Conservation (phyloP, 2,888 invertebrate genomes). For the Plebejus anna region DNA sequence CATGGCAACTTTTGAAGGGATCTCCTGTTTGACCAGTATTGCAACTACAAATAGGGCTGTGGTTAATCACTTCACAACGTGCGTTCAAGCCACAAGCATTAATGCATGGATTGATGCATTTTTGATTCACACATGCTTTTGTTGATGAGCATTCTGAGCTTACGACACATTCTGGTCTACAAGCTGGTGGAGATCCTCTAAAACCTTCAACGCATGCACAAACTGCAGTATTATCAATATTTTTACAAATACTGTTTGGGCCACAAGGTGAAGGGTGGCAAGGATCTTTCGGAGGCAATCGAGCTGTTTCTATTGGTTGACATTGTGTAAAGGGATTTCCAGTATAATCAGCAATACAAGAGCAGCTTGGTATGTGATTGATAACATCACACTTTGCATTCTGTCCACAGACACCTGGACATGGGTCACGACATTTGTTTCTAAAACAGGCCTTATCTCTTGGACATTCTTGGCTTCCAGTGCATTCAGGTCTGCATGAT, state of each 20-base stretch:
- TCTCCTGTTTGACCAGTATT: slow-evolving; percentile 87
- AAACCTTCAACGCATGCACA: slow-evolving; percentile 89
- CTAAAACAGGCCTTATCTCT: slow-evolving; percentile 85
- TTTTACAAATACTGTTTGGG: slow-evolving; percentile 87
- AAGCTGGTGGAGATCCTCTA: slow-evolving; percentile 88
- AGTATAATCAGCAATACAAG: slow-evolving; percentile 83
- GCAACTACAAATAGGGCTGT: slow-evolving; percentile 93
- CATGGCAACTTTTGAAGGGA: slow-evolving; percentile 87
- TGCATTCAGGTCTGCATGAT: slow-evolving; percentile 86
- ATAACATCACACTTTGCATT: slow-evolving; percentile 87
- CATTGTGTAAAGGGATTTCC: slow-evolving; percentile 86
- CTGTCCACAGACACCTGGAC: slow-evolving; percentile 86
- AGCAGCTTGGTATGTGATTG: slow-evolving; percentile 87
- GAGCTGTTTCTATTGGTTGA: slow-evolving; percentile 54
- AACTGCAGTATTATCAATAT: slow-evolving; percentile 87
- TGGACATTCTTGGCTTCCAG: slow-evolving; percentile 85
- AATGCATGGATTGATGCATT: slow-evolving; percentile 90
- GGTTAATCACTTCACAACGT: slow-evolving; percentile 89
- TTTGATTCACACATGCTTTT: slow-evolving; percentile 89
- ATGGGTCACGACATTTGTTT: slow-evolving; percentile 87
- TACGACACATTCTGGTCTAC: slow-evolving; percentile 91
- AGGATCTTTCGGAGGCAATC: slow-evolving; percentile 78
- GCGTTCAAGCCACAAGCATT: slow-evolving; percentile 89
- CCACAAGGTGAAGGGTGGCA: slow-evolving; percentile 90
- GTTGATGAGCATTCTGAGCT: slow-evolving; percentile 90